Percentiles rank a stretch among this genome's conserved stretches.
phyloP scores from a whole-genome alignment of 2,888 invertebrate species.

The Dicyrtomina minuta region DNA sequence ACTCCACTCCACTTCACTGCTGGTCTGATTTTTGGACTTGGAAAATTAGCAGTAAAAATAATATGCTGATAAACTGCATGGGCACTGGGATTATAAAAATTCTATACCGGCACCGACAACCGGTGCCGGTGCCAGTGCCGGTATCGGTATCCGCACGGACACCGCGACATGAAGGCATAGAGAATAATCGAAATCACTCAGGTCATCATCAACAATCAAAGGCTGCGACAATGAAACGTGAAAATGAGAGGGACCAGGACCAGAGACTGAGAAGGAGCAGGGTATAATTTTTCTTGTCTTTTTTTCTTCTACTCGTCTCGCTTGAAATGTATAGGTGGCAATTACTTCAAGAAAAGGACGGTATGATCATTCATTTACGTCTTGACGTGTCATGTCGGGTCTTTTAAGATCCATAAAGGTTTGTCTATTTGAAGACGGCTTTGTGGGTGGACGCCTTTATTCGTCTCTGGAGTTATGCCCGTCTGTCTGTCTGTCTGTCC shows the following conservation, averaged over 20 bases:
- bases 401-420: background rate
- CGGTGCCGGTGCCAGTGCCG: too few relatives aligned
- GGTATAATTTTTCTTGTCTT: background rate
- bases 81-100: too few relatives aligned
- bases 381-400: background rate
- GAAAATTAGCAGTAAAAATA: too few relatives aligned
- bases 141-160: too few relatives aligned
- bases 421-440: conserved; percentile 2
- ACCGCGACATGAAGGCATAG: too few relatives aligned
- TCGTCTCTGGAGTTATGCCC: background rate
- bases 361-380: background rate
- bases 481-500: too few relatives aligned
- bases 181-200: too few relatives aligned
- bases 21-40: too few relatives aligned
- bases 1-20: too few relatives aligned
- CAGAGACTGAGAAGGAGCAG: background rate
- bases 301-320: background rate
- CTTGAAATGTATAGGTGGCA: conserved; percentile 6
- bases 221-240: background rate
- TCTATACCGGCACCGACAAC: too few relatives aligned
- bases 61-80: too few relatives aligned
- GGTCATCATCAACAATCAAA: too few relatives aligned
- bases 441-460: conserved; percentile 13
- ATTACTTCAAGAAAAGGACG: conserved; percentile 9
- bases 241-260: background rate